Evolutionary conservation across 2,113 vertebrate species (phyloP), one percentile per base, ranked within the genome.

Genomic region (Clarias macrocephalus): DNA sequence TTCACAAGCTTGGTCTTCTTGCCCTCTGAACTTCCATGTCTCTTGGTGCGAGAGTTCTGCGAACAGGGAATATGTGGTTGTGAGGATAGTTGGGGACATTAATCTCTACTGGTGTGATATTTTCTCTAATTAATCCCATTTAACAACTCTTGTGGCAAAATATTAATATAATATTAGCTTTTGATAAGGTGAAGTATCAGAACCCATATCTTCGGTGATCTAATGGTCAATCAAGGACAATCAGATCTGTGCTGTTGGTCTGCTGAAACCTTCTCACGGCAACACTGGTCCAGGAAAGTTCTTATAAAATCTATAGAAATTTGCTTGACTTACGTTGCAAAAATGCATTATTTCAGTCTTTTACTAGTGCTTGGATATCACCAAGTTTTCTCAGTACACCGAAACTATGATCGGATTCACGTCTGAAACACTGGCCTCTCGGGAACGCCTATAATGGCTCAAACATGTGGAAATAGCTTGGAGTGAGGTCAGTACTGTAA

Each of bases 21-120:
- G 62, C 11, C 12, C 10, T 66, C 68, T 68, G 63, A 19, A 1
- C 1, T 30, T 72, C 8, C 28, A 11, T 88, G 19, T 42, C 77
- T 85, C 48, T 85, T 37, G 57, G 42, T 75, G 57, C 66, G 76
- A 81, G 33, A 33, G 23, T 59, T 82, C 77, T 87, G 42, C 56
- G 5, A 28, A 77, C 30, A 66, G 18, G 6, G 23, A 10, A 84
- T 7, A 60, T 5, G 0, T 59, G 18, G 16, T 33, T 28, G n/a
- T 70, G 15, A 52, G n/a, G 18, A 56, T 33, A n/a, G 65, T 42
- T 25, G 18, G 8, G 18, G 57, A 12, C 42, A 42, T 80, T 57
- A 19, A 62, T 62, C 30, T 57, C 28, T 81, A 15, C 79, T 62
- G 19, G 30, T 81, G 57, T 11, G 42, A 37, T 62, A 21, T 62